Evolutionary conservation across 2,888 invertebrate species (phyloP).

Genomic region (Octodonta nipae): DNA sequence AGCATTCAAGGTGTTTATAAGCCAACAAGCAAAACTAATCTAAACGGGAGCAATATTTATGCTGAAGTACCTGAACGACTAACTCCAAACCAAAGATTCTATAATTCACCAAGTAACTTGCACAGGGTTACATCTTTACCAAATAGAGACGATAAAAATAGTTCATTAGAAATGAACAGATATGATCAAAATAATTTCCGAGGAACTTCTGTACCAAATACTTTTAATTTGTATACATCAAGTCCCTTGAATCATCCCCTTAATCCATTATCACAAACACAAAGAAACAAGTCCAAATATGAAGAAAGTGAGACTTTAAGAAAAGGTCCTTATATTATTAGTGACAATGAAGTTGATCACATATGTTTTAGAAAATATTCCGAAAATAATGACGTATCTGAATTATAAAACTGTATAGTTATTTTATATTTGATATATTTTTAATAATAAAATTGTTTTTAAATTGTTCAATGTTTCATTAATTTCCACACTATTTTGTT

Average conservation of each 20-base stretch:
- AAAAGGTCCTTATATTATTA: slow-evolving; percentile 33
- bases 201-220: no score
- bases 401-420: slow-evolving; percentile 14
- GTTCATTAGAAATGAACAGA: no score
- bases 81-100: no score
- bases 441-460: not conserved
- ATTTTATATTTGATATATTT: not conserved
- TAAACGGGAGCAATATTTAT: slow-evolving; percentile 13
- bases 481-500: no score
- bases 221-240: no score
- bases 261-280: slow-evolving; percentile 11
- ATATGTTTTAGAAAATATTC: slow-evolving; percentile 40
- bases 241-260: no score
- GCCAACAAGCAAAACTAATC: slow-evolving; percentile 12
- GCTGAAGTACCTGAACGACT: slow-evolving; percentile 8
- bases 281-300: slow-evolving; percentile 8
- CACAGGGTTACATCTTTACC: no score
- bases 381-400: slow-evolving; percentile 24
- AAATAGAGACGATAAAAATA: no score
- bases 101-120: no score
- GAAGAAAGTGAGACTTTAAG: slow-evolving; percentile 32
- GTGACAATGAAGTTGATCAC: slow-evolving; percentile 33
- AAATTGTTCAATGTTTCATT: no score
- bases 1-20: slow-evolving; percentile 14
- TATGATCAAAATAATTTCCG: no score